phyloP scores from a whole-genome alignment of 1,140 invertebrate genomes.

The Pseudobourletiella spinata region DNA sequence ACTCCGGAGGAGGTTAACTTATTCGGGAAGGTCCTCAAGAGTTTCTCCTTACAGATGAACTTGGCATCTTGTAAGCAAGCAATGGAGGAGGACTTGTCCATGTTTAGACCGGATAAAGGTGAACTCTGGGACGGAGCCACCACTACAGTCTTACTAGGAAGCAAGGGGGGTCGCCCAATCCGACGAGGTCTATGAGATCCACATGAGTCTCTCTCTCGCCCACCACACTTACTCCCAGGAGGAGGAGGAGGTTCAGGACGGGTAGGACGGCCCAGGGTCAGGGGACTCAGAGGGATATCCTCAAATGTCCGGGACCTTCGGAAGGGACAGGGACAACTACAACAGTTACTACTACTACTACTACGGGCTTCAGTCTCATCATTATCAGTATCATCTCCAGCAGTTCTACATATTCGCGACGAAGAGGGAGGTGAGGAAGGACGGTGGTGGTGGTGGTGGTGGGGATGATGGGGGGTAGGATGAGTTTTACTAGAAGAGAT shows the following conservation, averaged over 20 bases:
- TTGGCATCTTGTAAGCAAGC: conserved; percentile 33
- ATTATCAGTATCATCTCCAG: neutral
- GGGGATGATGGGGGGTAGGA: neutral
- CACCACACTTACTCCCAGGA: too few relatives aligned
- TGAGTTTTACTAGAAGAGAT: neutral
- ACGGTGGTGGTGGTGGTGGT: too few relatives aligned
- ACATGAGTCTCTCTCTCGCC: conserved; percentile 8
- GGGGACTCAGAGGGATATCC: conserved; percentile 21
- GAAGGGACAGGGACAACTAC: conserved; percentile 25
- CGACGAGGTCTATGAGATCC: conserved; percentile 9
- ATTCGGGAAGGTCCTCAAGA: conserved; percentile 28
- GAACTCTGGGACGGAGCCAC: conserved; percentile 15
- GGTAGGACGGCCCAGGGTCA: conserved; percentile 3
- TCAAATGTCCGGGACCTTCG: conserved; percentile 32
- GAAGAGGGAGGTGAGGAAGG: too few relatives aligned
- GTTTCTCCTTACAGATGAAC: conserved; percentile 28
- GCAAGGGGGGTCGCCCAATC: conserved; percentile 21
- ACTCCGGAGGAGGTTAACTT: conserved; percentile 33
- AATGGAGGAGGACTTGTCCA: conserved; percentile 30
- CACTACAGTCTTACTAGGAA: conserved; percentile 31
- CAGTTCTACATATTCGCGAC: neutral
- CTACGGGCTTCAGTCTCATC: conserved; percentile 5
- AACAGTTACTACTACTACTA: conserved; percentile 16
- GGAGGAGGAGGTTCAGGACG: too few relatives aligned
- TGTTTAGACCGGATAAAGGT: conserved; percentile 6